Evolutionary conservation across 2,797 vertebrate species (phyloP), one percentile per base, ranked within the genome.

Genomic region (Oophaga sylvatica): DNA sequence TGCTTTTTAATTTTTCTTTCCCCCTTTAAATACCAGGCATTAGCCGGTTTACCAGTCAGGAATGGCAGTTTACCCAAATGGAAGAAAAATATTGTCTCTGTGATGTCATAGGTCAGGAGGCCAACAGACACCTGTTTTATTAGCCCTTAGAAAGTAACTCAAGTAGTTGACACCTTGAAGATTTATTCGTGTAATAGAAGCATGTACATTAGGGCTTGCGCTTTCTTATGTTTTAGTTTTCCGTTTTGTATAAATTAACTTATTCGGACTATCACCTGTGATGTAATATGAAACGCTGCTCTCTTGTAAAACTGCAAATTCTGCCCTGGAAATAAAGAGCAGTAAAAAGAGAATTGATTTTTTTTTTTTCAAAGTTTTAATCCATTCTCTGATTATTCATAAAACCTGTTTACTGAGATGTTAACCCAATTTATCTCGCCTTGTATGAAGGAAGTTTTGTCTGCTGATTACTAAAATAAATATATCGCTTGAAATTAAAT

Each of bases 221-320:
- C 84, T 89, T 89, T 83, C 19, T 86, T 91, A 87, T 86, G 90
- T 79, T 88, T 89, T 90, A 90, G 91, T 89, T 91, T 91, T 92
- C 91, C 57, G 87, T 91, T 92, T 92, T 77, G n/a, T 92, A 93
- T 91, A 91, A 93, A 86, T 91, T 94, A 92, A 94, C 90, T 93
- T 92, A 16, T 91, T 92, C 87, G 90, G 93, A 92, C 90, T 82
- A 93, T 92, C 85, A 90, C 80, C 71, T 88, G 79, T 29, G 20
- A 88, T 90, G 68, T 90, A 89, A 92, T 91, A 89, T 90, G 93
- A 87, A 83, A 70, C 73, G 20, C 53, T 68, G 87, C 73, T 29
- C 73, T 68, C 87, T 83, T 83, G 60, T 77, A 81, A 87, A 70
- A 82, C 48, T 59, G 68, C 73, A 81, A 87, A 80, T 87, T 63